Conservation (phyloP, 2,888 invertebrate species). For the Stegana nigrithorax region DNA sequence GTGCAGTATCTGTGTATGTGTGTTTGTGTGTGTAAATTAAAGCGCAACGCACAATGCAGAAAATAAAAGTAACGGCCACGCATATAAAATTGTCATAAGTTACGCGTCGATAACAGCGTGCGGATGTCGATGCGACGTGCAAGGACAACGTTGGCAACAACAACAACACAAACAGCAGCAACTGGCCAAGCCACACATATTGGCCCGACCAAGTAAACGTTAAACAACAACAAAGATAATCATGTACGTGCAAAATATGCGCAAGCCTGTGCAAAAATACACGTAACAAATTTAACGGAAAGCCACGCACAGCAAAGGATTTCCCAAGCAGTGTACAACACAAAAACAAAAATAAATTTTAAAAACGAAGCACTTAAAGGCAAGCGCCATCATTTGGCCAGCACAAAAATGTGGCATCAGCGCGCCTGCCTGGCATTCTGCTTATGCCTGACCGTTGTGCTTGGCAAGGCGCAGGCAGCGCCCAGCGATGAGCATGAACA, state of each 20-base stretch:
- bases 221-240: background rate
- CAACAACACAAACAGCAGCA: background rate
- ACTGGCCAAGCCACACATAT: constrained; percentile 1
- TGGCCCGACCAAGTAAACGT: constrained; percentile 10
- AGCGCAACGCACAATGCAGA: constrained; percentile 34
- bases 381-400: background rate
- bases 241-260: background rate
- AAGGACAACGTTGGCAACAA: background rate
- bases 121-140: constrained; percentile 10
- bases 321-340: background rate
- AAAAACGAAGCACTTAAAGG: background rate
- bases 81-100: constrained; percentile 50
- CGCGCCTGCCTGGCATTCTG: background rate
- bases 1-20: too few species aligned
- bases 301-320: background rate
- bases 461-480: constrained; percentile 27
- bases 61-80: constrained; percentile 52
- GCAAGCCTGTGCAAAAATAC: background rate
- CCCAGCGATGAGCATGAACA: constrained; percentile 55
- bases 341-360: background rate
- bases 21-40: too few species aligned
- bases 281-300: background rate
- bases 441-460: constrained; percentile 26
- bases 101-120: constrained; percentile 38
- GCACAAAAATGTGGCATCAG: background rate